Evolutionary conservation across 2,113 vertebrate genomes (phyloP).

Genomic region (Malurus alboscapulatus): DNA sequence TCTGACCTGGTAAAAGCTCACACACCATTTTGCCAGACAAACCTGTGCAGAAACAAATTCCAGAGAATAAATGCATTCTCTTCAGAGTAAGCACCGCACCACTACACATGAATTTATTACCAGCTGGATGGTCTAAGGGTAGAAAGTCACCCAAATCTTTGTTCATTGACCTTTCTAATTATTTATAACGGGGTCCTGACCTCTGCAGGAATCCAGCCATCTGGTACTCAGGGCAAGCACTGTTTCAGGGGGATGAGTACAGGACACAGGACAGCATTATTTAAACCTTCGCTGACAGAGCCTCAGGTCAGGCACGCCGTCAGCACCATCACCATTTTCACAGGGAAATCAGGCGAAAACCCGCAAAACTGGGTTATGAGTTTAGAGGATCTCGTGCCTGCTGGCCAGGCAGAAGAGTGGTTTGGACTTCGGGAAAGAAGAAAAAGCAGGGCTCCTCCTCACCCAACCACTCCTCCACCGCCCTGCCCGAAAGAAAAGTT

Average conservation of each 20-base stretch:
- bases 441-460: not conserved
- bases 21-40: not conserved
- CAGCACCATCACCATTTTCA: not conserved
- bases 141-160: not conserved
- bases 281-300: not conserved
- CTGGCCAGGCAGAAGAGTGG: not conserved
- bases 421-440: too few species aligned
- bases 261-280: too few species aligned
- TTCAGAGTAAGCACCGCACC: not conserved
- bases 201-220: not conserved
- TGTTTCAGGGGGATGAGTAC: not conserved
- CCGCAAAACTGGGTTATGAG: not conserved
- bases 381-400: fast-evolving
- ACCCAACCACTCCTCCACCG: not conserved
- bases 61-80: not conserved
- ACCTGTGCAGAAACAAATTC: not conserved
- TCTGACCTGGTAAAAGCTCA: not conserved
- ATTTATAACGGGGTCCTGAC: not conserved
- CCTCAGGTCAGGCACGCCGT: fast-evolving
- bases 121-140: not conserved
- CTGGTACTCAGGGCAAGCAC: not conserved
- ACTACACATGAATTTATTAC: not conserved
- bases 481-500: not conserved
- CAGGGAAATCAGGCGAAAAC: not conserved
- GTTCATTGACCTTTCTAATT: not conserved